Evolutionary conservation across 2,888 invertebrate genomes (phyloP).

Genomic region (Zygothrica quintamaculata): DNA sequence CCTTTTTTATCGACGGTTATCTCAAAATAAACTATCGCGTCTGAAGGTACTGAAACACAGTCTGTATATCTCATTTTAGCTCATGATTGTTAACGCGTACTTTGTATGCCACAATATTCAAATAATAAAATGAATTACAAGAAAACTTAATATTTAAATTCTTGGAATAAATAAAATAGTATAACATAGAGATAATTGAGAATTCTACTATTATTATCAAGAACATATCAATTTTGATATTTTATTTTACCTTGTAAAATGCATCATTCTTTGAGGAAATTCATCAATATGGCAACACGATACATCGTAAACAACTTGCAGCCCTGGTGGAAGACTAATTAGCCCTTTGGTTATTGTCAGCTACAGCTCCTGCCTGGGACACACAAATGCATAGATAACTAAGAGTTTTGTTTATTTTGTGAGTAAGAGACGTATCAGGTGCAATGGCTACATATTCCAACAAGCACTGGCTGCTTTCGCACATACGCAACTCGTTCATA

Average conservation of each 20-base stretch:
- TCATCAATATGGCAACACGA: conserved; percentile 2
- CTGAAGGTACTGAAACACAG: no score
- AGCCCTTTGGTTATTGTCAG: conserved; percentile 10
- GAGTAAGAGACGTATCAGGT: conserved; percentile 41
- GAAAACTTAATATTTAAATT: no score
- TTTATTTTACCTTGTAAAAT: neutral
- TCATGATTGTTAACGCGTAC: no score
- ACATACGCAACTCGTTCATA: conserved; percentile 97
- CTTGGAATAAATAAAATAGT: no score
- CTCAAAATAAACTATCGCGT: conserved; percentile 1
- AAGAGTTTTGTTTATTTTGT: conserved; percentile 49
- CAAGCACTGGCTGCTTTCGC: conserved; percentile 95
- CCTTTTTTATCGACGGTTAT: neutral
- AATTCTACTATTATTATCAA: no score
- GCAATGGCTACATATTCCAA: conserved; percentile 97
- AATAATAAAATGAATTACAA: no score
- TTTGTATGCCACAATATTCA: no score
- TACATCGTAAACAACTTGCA: conserved; percentile 26
- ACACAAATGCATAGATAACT: conserved; percentile 66
- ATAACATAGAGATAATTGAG: no score
- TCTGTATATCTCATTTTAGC: no score
- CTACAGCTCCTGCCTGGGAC: conserved; percentile 43
- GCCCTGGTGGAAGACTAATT: conserved; percentile 19
- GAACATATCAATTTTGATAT: neutral
- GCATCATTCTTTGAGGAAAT: neutral